Evolutionary conservation across 2,113 vertebrate genomes (phyloP).

Genomic region (human (Homo sapiens)): GRCh38 chr3:170520501-170521000

Average conservation of each 20-base stretch:
- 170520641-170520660: neutral
- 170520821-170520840: neutral
- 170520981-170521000: conserved; percentile 13
- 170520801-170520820: neutral
- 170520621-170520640: neutral
- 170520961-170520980: neutral
- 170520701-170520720: neutral
- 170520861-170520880: neutral
- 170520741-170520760: neutral
- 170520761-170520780: conserved; percentile 28
- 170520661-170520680: neutral
- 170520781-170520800: neutral
- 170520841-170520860: neutral
- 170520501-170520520: neutral
- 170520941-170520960: neutral
- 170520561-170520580: neutral
- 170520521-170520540: neutral
- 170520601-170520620: neutral
- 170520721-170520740: neutral
- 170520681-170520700: neutral
- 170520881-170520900: neutral
- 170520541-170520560: neutral
- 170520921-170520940: neutral
- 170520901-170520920: neutral
- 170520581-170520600: neutral